Conservation (phyloP, 2,797 vertebrate species). For the Cossypha dichroa region DNA sequence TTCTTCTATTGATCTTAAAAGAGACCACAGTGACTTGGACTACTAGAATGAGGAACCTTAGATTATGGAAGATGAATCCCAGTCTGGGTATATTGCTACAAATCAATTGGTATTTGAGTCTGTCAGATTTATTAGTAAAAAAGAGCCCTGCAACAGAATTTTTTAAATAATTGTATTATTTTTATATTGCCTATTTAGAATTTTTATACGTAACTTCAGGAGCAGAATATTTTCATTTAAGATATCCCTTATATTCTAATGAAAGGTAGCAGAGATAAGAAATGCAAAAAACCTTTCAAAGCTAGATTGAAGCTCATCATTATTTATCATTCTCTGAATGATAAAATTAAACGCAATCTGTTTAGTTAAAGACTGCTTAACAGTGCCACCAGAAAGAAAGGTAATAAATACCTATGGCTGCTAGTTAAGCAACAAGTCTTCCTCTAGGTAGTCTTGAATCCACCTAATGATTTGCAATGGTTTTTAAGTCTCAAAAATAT, state of each 20-base stretch:
- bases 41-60: neutral
- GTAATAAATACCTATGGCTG: neutral
- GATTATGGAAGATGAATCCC: neutral
- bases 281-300: conserved; percentile 28
- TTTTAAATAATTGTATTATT: neutral
- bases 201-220: neutral
- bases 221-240: neutral
- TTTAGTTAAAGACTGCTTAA: neutral
- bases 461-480: neutral
- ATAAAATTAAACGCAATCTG: neutral
- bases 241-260: neutral
- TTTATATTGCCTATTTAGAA: neutral
- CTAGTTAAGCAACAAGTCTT: neutral
- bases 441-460: neutral
- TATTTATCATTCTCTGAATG: neutral
- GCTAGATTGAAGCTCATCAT: neutral
- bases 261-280: neutral
- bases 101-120: neutral
- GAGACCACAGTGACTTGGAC: neutral
- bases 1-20: neutral
- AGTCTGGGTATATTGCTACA: neutral
- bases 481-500: neutral
- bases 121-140: neutral
- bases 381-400: neutral
- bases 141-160: neutral